A percentile compares a stretch with the other conserved stretches of the same genome.
Conservation (phyloP, 2,797 vertebrate genomes). For the Karalla daura region DNA sequence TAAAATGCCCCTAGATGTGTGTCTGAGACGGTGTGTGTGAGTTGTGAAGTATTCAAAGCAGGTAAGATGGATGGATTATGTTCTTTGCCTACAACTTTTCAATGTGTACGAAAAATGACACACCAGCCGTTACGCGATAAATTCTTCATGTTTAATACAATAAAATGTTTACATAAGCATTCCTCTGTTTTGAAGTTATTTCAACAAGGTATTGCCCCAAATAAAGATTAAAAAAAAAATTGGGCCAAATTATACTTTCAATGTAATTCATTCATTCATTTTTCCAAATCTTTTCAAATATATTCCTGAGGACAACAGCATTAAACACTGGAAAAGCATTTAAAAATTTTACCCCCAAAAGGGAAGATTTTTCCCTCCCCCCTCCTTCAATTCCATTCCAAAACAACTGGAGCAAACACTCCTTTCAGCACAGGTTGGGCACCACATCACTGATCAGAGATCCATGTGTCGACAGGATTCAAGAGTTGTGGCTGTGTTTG, state of each 20-base stretch:
- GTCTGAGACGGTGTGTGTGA: too few species aligned
- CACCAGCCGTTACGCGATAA: slow-evolving; percentile 60
- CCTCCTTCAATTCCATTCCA: slow-evolving; percentile 77
- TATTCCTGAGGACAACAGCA: slow-evolving; percentile 82
- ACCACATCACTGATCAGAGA: slow-evolving; percentile 74
- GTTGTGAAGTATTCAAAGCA: neutral
- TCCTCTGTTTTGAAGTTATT: slow-evolving; percentile 66
- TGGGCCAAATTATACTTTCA: slow-evolving; percentile 69
- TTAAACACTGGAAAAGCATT: slow-evolving; percentile 81
- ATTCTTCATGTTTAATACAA: slow-evolving; percentile 80
- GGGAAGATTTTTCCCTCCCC: slow-evolving; percentile 47
- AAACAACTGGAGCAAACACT: slow-evolving; percentile 78
- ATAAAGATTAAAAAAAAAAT: slow-evolving; percentile 51
- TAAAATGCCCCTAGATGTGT: too few species aligned
- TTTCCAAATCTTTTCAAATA: slow-evolving; percentile 75
- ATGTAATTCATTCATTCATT: slow-evolving; percentile 60
- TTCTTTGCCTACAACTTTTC: too few species aligned
- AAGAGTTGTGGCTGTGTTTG: slow-evolving; percentile 50
- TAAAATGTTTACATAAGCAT: slow-evolving; percentile 80
- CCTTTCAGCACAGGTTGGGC: slow-evolving; percentile 71
- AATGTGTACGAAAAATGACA: slow-evolving; percentile 42
- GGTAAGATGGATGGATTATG: too few species aligned
- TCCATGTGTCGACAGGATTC: slow-evolving; percentile 67
- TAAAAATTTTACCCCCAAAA: slow-evolving; percentile 58
- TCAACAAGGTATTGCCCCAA: slow-evolving; percentile 70